Conservation (phyloP, 2,797 vertebrate species). For the Onychomys torridus region DNA sequence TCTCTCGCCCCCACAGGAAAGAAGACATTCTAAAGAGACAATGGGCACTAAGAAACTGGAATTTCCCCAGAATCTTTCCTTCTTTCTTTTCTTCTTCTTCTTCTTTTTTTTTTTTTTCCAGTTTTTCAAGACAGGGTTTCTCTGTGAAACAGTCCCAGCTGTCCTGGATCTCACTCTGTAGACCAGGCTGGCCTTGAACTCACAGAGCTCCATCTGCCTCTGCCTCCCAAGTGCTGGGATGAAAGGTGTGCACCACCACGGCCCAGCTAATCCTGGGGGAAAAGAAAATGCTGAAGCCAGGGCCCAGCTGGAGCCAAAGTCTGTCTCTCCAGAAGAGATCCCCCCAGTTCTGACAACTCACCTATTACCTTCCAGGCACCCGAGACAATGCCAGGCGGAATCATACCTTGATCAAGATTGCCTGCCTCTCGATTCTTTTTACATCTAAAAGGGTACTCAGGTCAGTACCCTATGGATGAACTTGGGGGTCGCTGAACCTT, state of each 20-base stretch:
- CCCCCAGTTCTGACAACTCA: not conserved
- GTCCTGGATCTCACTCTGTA: too few relatives aligned
- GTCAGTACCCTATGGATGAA: not conserved
- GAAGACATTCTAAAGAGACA: not conserved
- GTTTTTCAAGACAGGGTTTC: too few relatives aligned
- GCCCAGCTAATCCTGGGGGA: too few relatives aligned
- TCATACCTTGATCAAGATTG: not conserved
- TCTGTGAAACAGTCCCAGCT: too few relatives aligned
- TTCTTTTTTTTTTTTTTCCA: too few relatives aligned
- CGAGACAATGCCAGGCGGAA: fast-evolving
- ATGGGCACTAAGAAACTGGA: not conserved
- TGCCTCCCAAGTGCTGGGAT: too few relatives aligned
- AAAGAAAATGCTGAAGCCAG: not conserved
- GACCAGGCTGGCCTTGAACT: too few relatives aligned
- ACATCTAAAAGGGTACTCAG: not conserved
- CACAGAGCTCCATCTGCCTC: too few relatives aligned
- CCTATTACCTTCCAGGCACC: not conserved
- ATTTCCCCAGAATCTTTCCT: not conserved
- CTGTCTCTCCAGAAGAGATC: not conserved
- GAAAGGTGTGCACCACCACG: too few relatives aligned
- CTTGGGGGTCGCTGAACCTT: not conserved
- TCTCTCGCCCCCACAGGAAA: not conserved
- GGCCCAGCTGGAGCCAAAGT: too few relatives aligned
- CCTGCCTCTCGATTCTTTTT: not conserved
- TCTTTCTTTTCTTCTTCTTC: too few relatives aligned